Conservation (phyloP, 2,888 invertebrate species). For the Cryptocheilus praepositus region DNA sequence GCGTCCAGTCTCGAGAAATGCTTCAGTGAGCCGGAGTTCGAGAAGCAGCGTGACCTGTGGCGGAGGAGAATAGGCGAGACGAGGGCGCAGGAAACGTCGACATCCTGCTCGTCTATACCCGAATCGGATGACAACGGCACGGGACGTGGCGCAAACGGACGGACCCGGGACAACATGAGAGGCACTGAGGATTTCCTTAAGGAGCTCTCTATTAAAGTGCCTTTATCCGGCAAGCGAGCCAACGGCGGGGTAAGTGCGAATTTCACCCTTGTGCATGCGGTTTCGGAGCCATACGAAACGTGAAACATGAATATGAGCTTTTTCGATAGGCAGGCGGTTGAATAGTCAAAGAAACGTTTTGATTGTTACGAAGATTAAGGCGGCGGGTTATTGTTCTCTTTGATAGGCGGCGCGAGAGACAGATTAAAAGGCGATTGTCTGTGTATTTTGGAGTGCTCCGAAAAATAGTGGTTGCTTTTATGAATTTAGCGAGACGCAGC, state of each 20-base stretch:
- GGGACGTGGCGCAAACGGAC: slow-evolving; percentile 8
- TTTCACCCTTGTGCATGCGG: no score
- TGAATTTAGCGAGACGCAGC: no score
- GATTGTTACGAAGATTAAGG: no score
- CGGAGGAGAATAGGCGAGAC: slow-evolving; percentile 47
- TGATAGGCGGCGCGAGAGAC: no score
- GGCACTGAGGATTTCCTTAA: slow-evolving; percentile 53
- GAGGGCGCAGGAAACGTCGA: slow-evolving; percentile 29
- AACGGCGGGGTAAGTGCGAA: slow-evolving; percentile 39
- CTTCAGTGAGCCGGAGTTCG: slow-evolving; percentile 62
- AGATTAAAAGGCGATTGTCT: no score
- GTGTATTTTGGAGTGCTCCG: no score
- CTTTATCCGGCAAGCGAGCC: slow-evolving; percentile 38
- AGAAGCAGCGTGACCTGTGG: slow-evolving; percentile 46
- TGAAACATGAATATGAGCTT: no score
- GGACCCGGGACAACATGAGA: slow-evolving; percentile 38
- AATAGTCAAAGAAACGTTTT: no score
- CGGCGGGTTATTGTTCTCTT: no score
- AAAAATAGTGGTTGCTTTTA: no score
- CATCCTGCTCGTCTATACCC: slow-evolving; percentile 48
- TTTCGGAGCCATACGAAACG: no score
- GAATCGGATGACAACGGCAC: slow-evolving; percentile 13
- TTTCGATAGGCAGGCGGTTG: no score
- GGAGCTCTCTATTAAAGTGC: slow-evolving; percentile 60
- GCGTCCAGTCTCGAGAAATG: slow-evolving; percentile 64